Evolutionary conservation across 2,888 invertebrate species (phyloP), one percentile per base, ranked within the genome.

Genomic region (Cynaeus angustus): DNA sequence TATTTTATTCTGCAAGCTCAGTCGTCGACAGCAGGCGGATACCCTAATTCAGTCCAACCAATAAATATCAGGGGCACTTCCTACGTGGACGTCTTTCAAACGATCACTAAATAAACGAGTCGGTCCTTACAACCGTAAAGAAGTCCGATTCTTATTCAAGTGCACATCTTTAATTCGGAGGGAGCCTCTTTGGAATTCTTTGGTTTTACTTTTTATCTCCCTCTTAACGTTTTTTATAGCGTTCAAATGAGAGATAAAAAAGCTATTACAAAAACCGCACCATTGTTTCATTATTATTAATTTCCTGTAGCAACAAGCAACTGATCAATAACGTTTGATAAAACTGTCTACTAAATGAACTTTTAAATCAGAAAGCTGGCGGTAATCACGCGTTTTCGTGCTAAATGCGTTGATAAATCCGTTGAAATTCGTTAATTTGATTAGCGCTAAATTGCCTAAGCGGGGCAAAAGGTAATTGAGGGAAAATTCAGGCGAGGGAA

Each of bases 31-130:
- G 38, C 62, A 64, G 62, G 50, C 52, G 52, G 62, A 64, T 43
- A 64, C 62, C 62, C 62, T 64, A 52, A 64, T 64, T 64, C 62
- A 64, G 62, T 64, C 26, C 62, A 26, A 38, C 62, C 62, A 64
- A 64, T 64, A 64, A 64, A 64, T 64, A 64, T 64, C 62, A 59
- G 45, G 45, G 26, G 50, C 50, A 41, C 62, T 64, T 64, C 62
- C 62, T 64, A 64, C 62, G 62, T 64, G 62, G 38, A 50, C 62
- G 62, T 52, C 52, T 64, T 64, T 64, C 41, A 56, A 56, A 56
- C 56, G 56, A 55, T 55, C 55, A 13, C 62, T 62, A 62, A 50
- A 62, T 62, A 62, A 62, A 62, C 52, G 62, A 62, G 62, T 26
- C 21, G 55, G 41, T 56, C 41, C 56, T 56, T 26, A 56, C 37